Evolutionary conservation across 2,113 vertebrate genomes (phyloP).

Genomic region (Crocuta crocuta): DNA sequence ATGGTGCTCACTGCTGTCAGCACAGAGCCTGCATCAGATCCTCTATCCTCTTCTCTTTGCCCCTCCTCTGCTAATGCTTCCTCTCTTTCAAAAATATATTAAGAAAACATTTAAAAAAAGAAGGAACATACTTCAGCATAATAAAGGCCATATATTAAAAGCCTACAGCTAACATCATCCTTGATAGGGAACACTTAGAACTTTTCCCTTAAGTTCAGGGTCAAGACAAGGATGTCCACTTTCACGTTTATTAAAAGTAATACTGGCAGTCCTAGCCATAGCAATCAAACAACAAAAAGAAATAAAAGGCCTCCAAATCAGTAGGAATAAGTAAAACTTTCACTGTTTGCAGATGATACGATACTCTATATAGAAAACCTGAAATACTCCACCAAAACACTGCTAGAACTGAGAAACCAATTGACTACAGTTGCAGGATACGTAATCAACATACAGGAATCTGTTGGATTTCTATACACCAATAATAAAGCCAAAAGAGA

Average conservation of each 20-base stretch:
- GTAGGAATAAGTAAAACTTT: background rate
- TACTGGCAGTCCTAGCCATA: background rate
- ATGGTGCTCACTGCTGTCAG: no score
- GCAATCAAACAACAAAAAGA: background rate
- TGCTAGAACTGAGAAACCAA: background rate
- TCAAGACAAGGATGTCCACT: background rate
- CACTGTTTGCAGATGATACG: background rate
- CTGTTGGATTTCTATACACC: background rate
- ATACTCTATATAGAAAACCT: background rate
- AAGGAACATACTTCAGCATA: background rate
- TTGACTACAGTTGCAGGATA: background rate
- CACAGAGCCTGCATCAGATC: no score
- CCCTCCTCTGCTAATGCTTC: no score
- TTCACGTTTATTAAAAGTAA: background rate
- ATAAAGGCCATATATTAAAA: background rate
- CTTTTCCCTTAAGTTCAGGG: background rate
- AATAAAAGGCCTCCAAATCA: background rate
- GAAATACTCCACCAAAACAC: background rate
- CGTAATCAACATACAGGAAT: background rate
- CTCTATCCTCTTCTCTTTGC: no score
- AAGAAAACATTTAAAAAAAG: no score
- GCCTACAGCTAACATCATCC: background rate
- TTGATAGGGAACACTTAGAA: background rate
- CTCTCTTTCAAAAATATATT: no score
- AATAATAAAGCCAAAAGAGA: background rate